Base-by-base conservation (phyloP, 2,888 invertebrate species). In the Craniophora ligustri region DNA sequence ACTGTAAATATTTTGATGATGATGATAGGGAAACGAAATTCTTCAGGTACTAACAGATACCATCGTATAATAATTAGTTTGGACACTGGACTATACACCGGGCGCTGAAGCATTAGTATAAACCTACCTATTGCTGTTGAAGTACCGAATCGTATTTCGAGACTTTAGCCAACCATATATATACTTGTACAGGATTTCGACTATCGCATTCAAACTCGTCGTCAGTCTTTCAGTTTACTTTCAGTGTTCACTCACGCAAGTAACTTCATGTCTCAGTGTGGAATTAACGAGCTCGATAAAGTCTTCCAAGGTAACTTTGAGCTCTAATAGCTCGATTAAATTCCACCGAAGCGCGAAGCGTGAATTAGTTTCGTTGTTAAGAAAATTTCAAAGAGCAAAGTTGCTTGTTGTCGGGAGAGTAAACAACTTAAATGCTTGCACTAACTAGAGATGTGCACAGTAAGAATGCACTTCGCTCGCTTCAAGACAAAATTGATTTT, bases 331-430 rank as follows among this genome's bases (percentile, higher is more conserved):
- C 30, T 42, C 39, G 18, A 55, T 63, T 31, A 42, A 47, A 44
- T 63, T 48, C 42, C 47, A 38, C 41, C 42, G 38, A 28, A 46
- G 64, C 44, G 56, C 42, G 38, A 28, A 46, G 64, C 44, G 56
- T 35, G 63, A 63, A 63, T 21, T 34, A 55, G 47, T 15, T 39
- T 39, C 30, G 28, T 26, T 16, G 10, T 19, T 19, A 48, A 61
- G 38, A 30, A 44, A 63, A 63, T 34, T 34, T 30, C 30, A 14
- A 35, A 47, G 55, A 38, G 42, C 26, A 63, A 61, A 49, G 41
- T 60, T 36, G 1, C 30, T 40, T 36, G 16, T 13, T 60, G 36
- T n/a, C 35, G 5, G n/a, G 30, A 23, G 19, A 11, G 39, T 61
- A 15, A 23, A 59, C 30, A n/a, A n/a, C n/a, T n/a, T 49, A 31